These are phyloP conservation scores for Pseudomyrmex cubaensis DNA, from an alignment of 1,140 invertebrate genomes.

Conservation along the genomic window DNA sequence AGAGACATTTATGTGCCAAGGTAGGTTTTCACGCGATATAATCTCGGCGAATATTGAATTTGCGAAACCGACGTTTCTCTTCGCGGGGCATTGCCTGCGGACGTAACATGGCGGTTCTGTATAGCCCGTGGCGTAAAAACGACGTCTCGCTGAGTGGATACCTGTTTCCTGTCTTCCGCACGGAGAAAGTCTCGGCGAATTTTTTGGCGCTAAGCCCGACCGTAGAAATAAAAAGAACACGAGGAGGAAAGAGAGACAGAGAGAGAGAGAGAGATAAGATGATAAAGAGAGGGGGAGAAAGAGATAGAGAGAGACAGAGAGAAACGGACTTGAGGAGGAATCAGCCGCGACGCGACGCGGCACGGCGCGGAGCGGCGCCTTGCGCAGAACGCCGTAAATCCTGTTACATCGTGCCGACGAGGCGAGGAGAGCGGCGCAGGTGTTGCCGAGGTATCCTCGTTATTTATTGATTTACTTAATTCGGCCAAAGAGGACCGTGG, in stretches of 20 bases:
- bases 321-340: slow-evolving; percentile 40
- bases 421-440: slow-evolving; percentile 79
- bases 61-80: slow-evolving; percentile 3
- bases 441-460: slow-evolving; percentile 81
- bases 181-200: slow-evolving; percentile 54
- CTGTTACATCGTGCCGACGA: slow-evolving; percentile 71
- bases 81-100: neutral
- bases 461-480: slow-evolving; percentile 86
- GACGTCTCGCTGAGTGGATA: slow-evolving; percentile 49
- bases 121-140: slow-evolving; percentile 45
- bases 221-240: slow-evolving; percentile 8
- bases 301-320: neutral
- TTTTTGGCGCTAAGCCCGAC: slow-evolving; percentile 52
- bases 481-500: slow-evolving; percentile 81
- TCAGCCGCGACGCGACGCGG: slow-evolving; percentile 57
- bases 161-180: slow-evolving; percentile 55
- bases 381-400: slow-evolving; percentile 68
- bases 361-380: slow-evolving; percentile 62
- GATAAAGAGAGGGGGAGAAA: neutral
- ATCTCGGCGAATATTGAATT: slow-evolving; percentile 1
- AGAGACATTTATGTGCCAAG: neutral
- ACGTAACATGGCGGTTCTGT: slow-evolving; percentile 11
- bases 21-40: neutral
- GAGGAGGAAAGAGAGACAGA: neutral
- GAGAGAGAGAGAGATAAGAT: neutral